Conservation (phyloP, 2,888 invertebrate species). For the Seira musarum region DNA sequence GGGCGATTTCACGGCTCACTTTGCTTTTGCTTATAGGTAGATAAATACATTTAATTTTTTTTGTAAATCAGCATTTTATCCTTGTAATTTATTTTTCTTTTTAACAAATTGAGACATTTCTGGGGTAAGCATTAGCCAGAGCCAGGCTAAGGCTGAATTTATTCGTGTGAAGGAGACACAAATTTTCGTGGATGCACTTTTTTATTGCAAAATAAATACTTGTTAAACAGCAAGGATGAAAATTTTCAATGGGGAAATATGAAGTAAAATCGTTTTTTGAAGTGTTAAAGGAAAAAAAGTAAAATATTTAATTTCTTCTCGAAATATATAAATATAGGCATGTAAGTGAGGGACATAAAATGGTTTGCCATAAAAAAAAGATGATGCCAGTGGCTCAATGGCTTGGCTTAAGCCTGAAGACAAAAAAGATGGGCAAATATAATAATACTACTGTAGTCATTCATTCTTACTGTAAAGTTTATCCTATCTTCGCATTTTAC, state of each 20-base stretch:
- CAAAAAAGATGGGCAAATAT: neutral
- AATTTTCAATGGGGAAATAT: constrained; percentile 11
- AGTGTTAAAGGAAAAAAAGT: neutral
- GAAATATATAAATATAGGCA: too few species aligned
- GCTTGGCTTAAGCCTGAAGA: too few species aligned
- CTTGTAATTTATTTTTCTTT: constrained; percentile 41
- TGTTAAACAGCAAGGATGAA: neutral
- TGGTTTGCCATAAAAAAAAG: neutral
- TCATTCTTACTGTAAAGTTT: too few species aligned
- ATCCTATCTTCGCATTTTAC: constrained; percentile 1
- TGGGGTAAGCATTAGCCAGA: constrained; percentile 27
- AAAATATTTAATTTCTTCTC: too few species aligned
- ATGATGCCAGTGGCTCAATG: constrained; percentile 12
- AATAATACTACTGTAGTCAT: neutral
- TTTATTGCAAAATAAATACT: constrained; percentile 13
- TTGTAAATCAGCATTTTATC: constrained; percentile 37
- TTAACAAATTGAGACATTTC: constrained; percentile 33
- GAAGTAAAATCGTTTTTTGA: neutral
- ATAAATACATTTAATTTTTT: too few species aligned
- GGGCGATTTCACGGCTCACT: constrained; percentile 47
- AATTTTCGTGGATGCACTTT: neutral
- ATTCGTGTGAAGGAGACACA: neutral
- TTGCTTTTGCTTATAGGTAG: too few species aligned
- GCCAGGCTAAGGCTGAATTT: constrained; percentile 1
- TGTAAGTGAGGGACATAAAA: neutral